Evolutionary conservation across 92 coral and sea anemone genomes (phyloP).

Genomic region (Palythoa grandiflora): DNA sequence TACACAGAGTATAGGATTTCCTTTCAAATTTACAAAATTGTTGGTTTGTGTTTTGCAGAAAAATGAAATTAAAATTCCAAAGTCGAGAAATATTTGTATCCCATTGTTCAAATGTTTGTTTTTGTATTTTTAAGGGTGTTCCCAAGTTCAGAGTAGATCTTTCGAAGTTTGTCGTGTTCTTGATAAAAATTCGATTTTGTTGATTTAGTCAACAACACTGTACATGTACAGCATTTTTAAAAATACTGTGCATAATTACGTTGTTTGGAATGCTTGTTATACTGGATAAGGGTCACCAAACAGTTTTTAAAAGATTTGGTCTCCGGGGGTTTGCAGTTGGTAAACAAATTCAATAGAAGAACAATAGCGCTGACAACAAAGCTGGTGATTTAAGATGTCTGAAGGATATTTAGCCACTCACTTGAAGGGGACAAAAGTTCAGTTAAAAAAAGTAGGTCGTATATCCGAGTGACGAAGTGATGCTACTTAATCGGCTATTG

Average conservation of each 20-base stretch:
- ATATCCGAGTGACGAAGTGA: not conserved
- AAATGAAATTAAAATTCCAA: constrained; percentile 22
- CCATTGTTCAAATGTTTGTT: constrained; percentile 15
- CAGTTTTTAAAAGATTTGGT: constrained; percentile 1
- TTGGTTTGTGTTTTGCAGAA: constrained; percentile 27
- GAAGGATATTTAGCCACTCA: not conserved
- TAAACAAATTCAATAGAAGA: constrained; percentile 24
- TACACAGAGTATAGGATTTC: constrained; percentile 16
- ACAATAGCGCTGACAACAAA: not conserved
- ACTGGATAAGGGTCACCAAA: constrained; percentile 16
- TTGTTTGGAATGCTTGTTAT: constrained; percentile 22
- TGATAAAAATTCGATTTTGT: not conserved
- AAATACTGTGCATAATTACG: not conserved
- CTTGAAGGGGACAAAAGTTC: not conserved
- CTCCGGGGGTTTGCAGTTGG: constrained; percentile 15
- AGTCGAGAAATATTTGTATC: not conserved
- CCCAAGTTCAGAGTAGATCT: constrained; percentile 10
- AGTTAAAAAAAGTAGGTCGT: not conserved
- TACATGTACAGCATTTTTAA: constrained; percentile 3
- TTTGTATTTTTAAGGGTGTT: not conserved
- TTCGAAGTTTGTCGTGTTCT: not conserved
- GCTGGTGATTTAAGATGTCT: not conserved
- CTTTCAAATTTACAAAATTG: not conserved
- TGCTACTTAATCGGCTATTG: constrained; percentile 42
- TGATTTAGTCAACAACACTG: not conserved